phyloP scores from a whole-genome alignment of 53 echinoderm and acorn worm species.

The Paelopatides confundens region DNA sequence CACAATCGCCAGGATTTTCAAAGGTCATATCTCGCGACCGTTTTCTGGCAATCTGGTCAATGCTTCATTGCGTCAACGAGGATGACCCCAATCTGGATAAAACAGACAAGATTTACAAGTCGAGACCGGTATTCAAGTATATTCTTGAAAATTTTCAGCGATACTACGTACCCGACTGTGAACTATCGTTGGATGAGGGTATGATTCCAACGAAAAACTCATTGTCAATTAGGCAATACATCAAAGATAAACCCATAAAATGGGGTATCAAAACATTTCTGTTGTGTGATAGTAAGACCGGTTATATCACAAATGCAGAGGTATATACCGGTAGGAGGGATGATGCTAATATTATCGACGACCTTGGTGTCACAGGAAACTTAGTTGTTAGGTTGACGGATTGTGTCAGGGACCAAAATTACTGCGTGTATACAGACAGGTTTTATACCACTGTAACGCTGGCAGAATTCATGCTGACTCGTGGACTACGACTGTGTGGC shows the following conservation, averaged over 20 bases:
- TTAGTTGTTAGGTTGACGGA: slow-evolving; percentile 46
- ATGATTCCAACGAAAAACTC: slow-evolving; percentile 43
- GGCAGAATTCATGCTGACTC: background rate
- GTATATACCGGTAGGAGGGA: slow-evolving; percentile 26
- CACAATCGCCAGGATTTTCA: slow-evolving; percentile 41
- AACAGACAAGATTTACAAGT: slow-evolving; percentile 59
- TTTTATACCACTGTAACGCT: slow-evolving; percentile 42
- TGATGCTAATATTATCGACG: slow-evolving; percentile 26
- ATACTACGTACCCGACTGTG: slow-evolving; percentile 29
- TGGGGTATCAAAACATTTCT: slow-evolving; percentile 43
- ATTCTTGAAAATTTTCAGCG: slow-evolving; percentile 40
- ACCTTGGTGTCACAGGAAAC: slow-evolving; percentile 51
- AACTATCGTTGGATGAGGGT: too few species aligned
- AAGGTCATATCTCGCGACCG: slow-evolving; percentile 49
- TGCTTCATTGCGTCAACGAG: slow-evolving; percentile 58
- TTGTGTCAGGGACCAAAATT: slow-evolving; percentile 36
- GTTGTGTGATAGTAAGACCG: slow-evolving; percentile 26
- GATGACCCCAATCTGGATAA: slow-evolving; percentile 46
- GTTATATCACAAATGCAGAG: slow-evolving; percentile 46
- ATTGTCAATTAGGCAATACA: slow-evolving; percentile 36
- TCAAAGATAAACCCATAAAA: slow-evolving; percentile 30
- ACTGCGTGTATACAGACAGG: slow-evolving; percentile 56
- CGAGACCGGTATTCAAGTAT: too few species aligned
- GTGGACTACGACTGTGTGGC: too few species aligned
- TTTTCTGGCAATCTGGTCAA: slow-evolving; percentile 54